Evolutionary conservation across 2,113 vertebrate genomes (phyloP), one percentile per base, ranked within the genome.

Genomic region (Siniperca knerii): DNA sequence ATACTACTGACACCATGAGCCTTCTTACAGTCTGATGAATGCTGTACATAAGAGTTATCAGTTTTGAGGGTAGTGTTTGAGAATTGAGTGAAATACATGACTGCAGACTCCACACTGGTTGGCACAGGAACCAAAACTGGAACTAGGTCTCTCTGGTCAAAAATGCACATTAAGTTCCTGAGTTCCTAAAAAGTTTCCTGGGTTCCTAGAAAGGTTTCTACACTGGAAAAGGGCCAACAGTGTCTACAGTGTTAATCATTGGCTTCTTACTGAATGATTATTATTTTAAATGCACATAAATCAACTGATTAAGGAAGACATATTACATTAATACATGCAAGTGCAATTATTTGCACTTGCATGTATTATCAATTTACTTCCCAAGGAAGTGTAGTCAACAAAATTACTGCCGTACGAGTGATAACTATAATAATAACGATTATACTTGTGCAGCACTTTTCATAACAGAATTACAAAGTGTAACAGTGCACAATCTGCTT

Each of bases 401-500:
- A 35, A 69, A 65, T 23, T 2, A 16, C 44, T 42, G 9, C 46
- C 2, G 10, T 13, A 23, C 66, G n/a, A 72, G 46, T 21, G 25
- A 42, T 64, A 65, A 42, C 55, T 35, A 4, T 62, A 74, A 86
- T 73, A 77, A 82, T 55, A 55, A 54, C 6, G 4, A 62, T 46
- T 50, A 50, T 54, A 62, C 21, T 48, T 0, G 70, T 62, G n/a
- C 44, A 64, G 57, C 21, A 42, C 57, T 69, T 79, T 66, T 75
- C 48, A 55, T 29, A 58, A 69, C 44, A 88, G 67, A 87, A 88
- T 82, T 87, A 84, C 84, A 85, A 86, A 87, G 76, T 79, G 79
- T 75, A 77, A 60, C 67, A 54, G 70, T 11, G 67, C 60, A 78
- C 66, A 82, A 86, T 86, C 65, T 72, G 71, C 77, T 80, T 37